Evolutionary conservation across 1,140 invertebrate species (phyloP).

Genomic region (Drosophila nigrodunni): DNA sequence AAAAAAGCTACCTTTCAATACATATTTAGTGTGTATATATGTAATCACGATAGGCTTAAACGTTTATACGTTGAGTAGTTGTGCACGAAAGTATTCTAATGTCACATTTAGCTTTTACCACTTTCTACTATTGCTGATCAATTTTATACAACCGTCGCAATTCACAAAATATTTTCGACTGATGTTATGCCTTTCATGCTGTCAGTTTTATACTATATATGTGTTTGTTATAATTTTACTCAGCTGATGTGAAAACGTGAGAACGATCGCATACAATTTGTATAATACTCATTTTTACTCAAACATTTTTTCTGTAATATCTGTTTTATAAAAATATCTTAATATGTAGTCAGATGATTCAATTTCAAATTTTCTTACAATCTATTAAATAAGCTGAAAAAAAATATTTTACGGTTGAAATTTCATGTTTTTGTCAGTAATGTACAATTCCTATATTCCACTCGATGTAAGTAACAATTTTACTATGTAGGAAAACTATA

Average conservation of each 20-base stretch:
- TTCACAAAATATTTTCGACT: conserved; percentile 53
- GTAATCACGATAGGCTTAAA: background rate
- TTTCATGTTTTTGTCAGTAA: background rate
- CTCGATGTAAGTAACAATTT: conserved; percentile 40
- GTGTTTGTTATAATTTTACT: background rate
- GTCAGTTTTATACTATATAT: background rate
- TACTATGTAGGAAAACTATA: conserved; percentile 44
- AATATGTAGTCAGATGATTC: background rate
- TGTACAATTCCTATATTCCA: conserved; percentile 15
- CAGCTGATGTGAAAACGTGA: background rate
- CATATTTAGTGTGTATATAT: background rate
- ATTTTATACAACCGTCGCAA: conserved; percentile 37
- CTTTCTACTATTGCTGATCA: background rate
- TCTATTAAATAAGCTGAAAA: background rate
- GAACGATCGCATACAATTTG: background rate
- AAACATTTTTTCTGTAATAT: background rate
- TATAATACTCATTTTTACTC: too few species aligned
- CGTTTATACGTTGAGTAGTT: background rate
- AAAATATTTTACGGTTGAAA: conserved; percentile 1
- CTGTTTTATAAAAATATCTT: background rate
- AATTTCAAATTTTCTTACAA: background rate
- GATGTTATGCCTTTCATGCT: conserved; percentile 35
- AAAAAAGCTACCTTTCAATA: conserved; percentile 2
- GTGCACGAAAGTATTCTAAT: background rate
- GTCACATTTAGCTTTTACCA: background rate